Conservation (phyloP, 2,797 vertebrate genomes). For the Falco concolor region DNA sequence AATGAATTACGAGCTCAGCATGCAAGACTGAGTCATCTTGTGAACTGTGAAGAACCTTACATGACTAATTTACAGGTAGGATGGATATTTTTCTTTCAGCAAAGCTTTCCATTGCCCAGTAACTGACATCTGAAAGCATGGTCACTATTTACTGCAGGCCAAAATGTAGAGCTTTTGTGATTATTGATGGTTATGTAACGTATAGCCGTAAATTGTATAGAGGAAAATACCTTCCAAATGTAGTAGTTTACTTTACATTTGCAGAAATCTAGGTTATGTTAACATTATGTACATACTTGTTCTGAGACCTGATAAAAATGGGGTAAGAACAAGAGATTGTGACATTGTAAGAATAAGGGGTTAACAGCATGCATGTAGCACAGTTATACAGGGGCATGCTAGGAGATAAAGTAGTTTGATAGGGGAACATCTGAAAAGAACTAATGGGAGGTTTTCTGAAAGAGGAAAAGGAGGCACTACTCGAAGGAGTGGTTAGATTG, state of each 20-base stretch:
- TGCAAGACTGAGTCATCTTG: constrained; percentile 82
- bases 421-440: not conserved
- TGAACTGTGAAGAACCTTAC: constrained; percentile 79
- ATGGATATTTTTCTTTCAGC: not conserved
- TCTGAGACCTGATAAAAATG: not conserved
- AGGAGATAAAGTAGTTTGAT: not conserved
- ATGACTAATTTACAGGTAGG: constrained; percentile 81
- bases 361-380: not conserved
- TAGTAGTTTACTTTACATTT: not conserved
- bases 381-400: not conserved
- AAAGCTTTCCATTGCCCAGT: not conserved
- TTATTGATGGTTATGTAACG: not conserved
- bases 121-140: not conserved
- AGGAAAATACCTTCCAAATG: not conserved
- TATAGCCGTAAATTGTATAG: not conserved
- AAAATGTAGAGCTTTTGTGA: not conserved
- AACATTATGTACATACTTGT: not conserved
- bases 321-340: not conserved
- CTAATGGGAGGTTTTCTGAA: not conserved
- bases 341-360: not conserved
- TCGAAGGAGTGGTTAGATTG: not conserved
- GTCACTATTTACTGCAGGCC: not conserved
- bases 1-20: constrained; percentile 89
- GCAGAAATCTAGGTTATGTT: not conserved
- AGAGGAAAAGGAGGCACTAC: not conserved